These are phyloP conservation scores for Festucalex cinctus DNA, from an alignment of 2,113 vertebrate species.

Conservation along the genomic window DNA sequence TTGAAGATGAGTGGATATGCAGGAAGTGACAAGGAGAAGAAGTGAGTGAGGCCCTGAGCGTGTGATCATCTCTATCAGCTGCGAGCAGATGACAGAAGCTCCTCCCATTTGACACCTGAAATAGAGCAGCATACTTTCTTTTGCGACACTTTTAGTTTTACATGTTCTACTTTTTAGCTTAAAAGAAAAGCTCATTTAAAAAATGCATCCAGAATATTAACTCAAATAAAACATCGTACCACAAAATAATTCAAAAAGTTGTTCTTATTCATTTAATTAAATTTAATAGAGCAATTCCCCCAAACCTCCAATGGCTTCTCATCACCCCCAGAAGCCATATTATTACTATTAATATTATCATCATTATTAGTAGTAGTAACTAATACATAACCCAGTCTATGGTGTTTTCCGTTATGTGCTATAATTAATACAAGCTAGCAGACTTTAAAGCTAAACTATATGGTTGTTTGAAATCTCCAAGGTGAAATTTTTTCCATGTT, in stretches of 20 bases:
- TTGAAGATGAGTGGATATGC: neutral
- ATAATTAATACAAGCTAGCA: too few species aligned
- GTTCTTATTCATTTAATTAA: neutral
- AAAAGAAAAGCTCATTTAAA: too few species aligned
- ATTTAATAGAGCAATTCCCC: neutral
- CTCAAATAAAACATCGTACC: neutral
- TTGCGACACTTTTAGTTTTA: too few species aligned
- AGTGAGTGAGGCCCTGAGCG: neutral
- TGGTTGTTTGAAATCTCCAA: too few species aligned
- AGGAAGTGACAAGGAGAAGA: neutral
- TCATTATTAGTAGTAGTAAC: too few species aligned
- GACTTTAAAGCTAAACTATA: too few species aligned
- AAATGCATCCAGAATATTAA: neutral
- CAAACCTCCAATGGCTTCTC: neutral
- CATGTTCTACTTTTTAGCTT: too few species aligned
- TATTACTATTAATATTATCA: too few species aligned
- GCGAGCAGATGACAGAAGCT: slow-evolving; percentile 18
- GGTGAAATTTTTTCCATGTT: too few species aligned
- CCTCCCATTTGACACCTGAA: slow-evolving; percentile 45
- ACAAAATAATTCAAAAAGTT: neutral
- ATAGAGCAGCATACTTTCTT: slow-evolving; percentile 2
- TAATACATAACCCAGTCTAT: too few species aligned
- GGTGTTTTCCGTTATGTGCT: too few species aligned
- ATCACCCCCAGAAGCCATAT: neutral
- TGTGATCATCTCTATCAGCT: slow-evolving; percentile 35